Evolutionary conservation across 30 jellyfish, hydroid and myxozoan genomes (phyloP), one percentile per base, ranked within the genome.

Genomic region (Hydra vulgaris): DNA sequence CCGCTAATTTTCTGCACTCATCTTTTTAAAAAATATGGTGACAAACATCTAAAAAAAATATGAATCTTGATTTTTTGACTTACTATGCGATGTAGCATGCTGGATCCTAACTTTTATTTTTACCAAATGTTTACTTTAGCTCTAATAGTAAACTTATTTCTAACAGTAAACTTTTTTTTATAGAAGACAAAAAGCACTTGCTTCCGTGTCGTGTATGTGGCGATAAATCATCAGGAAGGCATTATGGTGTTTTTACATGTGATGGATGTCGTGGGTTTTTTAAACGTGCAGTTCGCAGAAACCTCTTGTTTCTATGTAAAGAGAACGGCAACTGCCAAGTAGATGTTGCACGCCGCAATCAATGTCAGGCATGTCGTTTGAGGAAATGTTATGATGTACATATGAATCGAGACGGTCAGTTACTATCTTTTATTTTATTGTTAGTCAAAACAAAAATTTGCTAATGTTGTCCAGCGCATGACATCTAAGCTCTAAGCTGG

Each of bases 241-340:
- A 94, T 85, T 94, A 94, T 72, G 96, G 96, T 24, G 99, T 94
- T 18, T 88, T 84, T 70, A 88, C 99, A 8, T 94, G 99, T 72
- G 99, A 94, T 81, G 99, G 99, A 21, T 94, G 99, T 83, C 89
- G 99, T 19, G 99, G 99, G 54, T 94, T 94, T 40, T 94, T 94
- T 94, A 94, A 94, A 71, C 80, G 99, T 21, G 95, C 96, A 78
- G 85, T 94, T 55, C 94, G 99, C 25, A 77, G 96, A 67, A 88
- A 77, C 68, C 82, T 94, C 26, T 87, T 82, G 16, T 88, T 88
- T 76, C 96, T 82, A 26, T 94, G 99, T 79, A 88, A 88, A 88
- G 96, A 94, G 70, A 94, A 88, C 54, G 95, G 96, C 15, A 85
- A 77, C 27, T 94, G 99, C 79, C 96, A 88, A 15, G 99, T 94